Percentiles rank a stretch among this genome's conserved stretches.
phyloP scores from a whole-genome alignment of 2,888 invertebrate genomes.

The Unio pictorum region DNA sequence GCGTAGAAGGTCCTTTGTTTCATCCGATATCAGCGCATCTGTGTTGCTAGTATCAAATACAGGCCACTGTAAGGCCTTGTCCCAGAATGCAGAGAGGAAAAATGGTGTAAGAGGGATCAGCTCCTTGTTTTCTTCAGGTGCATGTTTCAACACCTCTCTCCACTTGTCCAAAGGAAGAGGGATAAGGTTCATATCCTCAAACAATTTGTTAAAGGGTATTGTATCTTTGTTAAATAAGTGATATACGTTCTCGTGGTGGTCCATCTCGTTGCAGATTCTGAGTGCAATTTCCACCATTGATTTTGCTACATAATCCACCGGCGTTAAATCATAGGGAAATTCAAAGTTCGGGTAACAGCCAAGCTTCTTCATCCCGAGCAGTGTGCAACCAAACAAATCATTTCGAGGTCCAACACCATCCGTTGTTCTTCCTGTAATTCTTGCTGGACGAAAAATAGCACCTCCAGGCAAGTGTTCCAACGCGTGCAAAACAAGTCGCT shows the following conservation, averaged over 20 bases:
- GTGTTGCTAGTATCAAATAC: conserved; percentile 45
- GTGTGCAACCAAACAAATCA: conserved; percentile 43
- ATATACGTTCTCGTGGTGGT: conserved; percentile 27
- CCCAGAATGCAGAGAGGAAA: conserved; percentile 48
- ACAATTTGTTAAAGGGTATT: conserved; percentile 44
- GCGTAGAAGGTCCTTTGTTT: conserved; percentile 29
- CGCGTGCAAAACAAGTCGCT: conserved; percentile 45
- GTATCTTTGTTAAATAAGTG: conserved; percentile 49
- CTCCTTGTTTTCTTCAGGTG: conserved; percentile 31
- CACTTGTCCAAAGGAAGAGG: conserved; percentile 32
- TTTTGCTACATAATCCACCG: conserved; percentile 49
- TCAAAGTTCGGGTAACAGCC: conserved; percentile 47
- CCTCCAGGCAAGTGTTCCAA: conserved; percentile 49
- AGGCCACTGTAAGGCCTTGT: conserved; percentile 44
- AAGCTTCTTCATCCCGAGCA: conserved; percentile 45
- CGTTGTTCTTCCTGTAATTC: conserved; percentile 41
- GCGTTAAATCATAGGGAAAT: conserved; percentile 53
- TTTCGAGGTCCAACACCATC: conserved; percentile 47
- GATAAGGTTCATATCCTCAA: conserved; percentile 37
- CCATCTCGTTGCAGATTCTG: conserved; percentile 25
- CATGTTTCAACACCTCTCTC: too few relatives aligned
- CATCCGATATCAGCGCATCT: conserved; percentile 28
- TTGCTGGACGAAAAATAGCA: conserved; percentile 51
- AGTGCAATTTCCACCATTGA: conserved; percentile 45
- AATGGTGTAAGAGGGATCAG: conserved; percentile 48